Percentiles rank a stretch among this genome's conserved stretches.
Conservation (phyloP, 1,140 invertebrate species). For the Heliothis subflexa region DNA sequence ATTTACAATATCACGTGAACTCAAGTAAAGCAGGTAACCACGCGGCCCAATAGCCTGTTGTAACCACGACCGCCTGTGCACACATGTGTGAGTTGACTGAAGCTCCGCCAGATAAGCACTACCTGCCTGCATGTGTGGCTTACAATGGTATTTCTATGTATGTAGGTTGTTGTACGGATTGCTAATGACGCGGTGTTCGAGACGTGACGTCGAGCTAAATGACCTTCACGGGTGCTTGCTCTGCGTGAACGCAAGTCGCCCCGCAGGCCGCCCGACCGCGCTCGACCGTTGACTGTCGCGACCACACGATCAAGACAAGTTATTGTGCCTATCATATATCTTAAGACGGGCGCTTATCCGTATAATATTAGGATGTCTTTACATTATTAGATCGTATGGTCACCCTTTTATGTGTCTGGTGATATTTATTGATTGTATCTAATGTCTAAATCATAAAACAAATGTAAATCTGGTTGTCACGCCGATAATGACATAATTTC, state of each 20-base stretch:
- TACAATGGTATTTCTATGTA: constrained; percentile 66
- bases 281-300: constrained; percentile 40
- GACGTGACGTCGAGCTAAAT: constrained; percentile 68
- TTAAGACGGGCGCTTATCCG: too few species aligned
- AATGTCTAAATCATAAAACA: constrained; percentile 1
- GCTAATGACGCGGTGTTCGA: constrained; percentile 51
- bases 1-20: constrained; percentile 24
- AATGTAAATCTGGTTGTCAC: constrained; percentile 30
- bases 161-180: constrained; percentile 55
- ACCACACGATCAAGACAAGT: constrained; percentile 35
- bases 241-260: constrained; percentile 54
- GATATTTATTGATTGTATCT: neutral
- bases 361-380: too few species aligned
- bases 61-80: constrained; percentile 64
- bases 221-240: constrained; percentile 76
- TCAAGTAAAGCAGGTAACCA: constrained; percentile 48
- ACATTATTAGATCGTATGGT: neutral
- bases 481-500: constrained; percentile 9
- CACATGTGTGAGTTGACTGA: constrained; percentile 74
- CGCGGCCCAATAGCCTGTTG: constrained; percentile 53
- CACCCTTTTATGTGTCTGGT: neutral
- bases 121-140: constrained; percentile 57
- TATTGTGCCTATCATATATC: neutral
- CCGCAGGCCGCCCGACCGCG: neutral
- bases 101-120: constrained; percentile 67